These are phyloP conservation scores for Plestiodon gilberti DNA, from an alignment of 2,113 vertebrate genomes.

Conservation along the genomic window DNA sequence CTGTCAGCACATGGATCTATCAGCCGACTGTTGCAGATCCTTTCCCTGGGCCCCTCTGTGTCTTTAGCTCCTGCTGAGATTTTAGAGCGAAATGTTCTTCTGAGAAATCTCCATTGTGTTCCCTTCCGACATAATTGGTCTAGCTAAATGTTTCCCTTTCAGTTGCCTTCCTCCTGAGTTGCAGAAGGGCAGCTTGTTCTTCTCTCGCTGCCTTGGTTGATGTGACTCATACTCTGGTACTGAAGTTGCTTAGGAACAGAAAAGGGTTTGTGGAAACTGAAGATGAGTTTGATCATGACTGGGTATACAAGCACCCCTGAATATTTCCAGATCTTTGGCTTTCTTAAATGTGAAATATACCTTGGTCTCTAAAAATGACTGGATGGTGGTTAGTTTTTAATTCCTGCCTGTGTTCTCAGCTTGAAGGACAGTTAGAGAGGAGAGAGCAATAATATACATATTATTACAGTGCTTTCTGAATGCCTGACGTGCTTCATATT, in stretches of 20 bases:
- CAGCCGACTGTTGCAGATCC: constrained; percentile 6
- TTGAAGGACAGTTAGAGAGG: background rate
- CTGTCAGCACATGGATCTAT: background rate
- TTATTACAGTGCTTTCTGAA: too few relatives aligned
- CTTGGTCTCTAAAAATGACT: background rate
- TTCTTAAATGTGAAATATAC: background rate
- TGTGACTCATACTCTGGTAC: background rate
- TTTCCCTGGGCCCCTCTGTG: constrained; percentile 14
- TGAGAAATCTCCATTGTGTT: constrained; percentile 13
- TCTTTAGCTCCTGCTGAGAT: background rate
- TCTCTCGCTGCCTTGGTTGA: constrained; percentile 3
- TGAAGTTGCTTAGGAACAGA: constrained; percentile 33
- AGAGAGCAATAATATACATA: background rate
- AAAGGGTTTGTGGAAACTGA: constrained; percentile 10
- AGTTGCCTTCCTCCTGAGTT: constrained; percentile 9
- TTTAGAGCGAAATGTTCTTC: constrained; percentile 33
- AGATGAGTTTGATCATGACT: background rate
- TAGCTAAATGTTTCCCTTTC: constrained; percentile 19
- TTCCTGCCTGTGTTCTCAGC: too few relatives aligned
- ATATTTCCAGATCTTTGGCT: accelerated
- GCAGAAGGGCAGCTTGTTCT: background rate
- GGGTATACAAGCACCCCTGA: background rate
- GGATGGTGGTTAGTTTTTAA: too few relatives aligned
- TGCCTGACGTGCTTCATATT: too few relatives aligned
- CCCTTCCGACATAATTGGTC: constrained; percentile 12